These are phyloP conservation scores for Elmis aenea DNA, from an alignment of 2,888 invertebrate species.

Conservation along the genomic window DNA sequence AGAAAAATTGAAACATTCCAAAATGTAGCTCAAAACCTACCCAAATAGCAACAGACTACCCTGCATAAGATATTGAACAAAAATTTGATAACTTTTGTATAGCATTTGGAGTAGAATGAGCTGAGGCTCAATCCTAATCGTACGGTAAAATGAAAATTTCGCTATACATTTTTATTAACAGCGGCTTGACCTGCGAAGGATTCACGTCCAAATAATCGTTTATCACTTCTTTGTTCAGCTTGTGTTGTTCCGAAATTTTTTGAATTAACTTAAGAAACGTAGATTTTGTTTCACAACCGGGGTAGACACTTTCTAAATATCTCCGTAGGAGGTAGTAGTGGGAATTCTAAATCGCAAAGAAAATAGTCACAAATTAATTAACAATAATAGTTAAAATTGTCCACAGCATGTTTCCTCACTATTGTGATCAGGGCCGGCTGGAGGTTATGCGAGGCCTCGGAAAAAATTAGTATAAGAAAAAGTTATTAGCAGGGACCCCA, in stretches of 20 bases:
- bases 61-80: too few species aligned
- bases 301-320: slow-evolving; percentile 76
- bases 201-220: slow-evolving; percentile 89
- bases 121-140: too few species aligned
- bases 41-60: too few species aligned
- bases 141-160: too few species aligned
- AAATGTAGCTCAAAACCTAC: too few species aligned
- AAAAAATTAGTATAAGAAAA: background rate
- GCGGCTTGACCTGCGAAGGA: slow-evolving; percentile 84
- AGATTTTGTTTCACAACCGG: slow-evolving; percentile 82
- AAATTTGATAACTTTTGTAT: too few species aligned
- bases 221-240: slow-evolving; percentile 85
- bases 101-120: too few species aligned
- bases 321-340: slow-evolving; percentile 84
- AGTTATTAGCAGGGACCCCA: too few species aligned
- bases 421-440: too few species aligned
- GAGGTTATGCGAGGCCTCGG: background rate
- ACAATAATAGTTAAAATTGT: too few species aligned
- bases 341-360: slow-evolving; percentile 61
- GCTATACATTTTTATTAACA: slow-evolving; percentile 94
- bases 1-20: too few species aligned
- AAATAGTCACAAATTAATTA: background rate
- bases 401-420: too few species aligned
- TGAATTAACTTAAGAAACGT: slow-evolving; percentile 83
- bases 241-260: slow-evolving; percentile 85